Evolutionary conservation across 2,797 vertebrate species (phyloP), one percentile per base, ranked within the genome.

Genomic region (Eutrigla gurnardus): DNA sequence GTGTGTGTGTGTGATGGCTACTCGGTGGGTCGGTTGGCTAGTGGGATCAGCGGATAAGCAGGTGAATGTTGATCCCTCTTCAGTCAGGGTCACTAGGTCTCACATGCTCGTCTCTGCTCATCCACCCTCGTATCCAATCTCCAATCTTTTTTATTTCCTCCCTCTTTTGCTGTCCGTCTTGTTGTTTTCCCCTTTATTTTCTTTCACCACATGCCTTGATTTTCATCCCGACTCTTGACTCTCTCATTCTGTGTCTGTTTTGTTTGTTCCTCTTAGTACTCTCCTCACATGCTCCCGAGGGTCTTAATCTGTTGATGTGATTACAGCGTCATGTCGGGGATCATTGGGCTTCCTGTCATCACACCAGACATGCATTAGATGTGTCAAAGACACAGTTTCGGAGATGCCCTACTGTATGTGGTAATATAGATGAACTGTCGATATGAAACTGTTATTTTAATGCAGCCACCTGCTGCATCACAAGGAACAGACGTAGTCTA

Each of bases 31-130:
- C 6, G 49, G 60, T 65, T 69, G 40, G 57, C 11, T 25, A 7
- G 57, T 70, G 47, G 69, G 73, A 80, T 88, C 82, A 88, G 78
- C 43, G 71, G 73, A 77, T 88, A 84, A 88, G 79, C 75, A 62
- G 65, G 68, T 59, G 68, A 65, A 58, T 35, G 74, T 76, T 77
- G 66, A 85, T 84, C 77, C 62, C 55, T 62, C 54, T 54, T 15
- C 36, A 14, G 59, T 74, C 66, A 9, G 58, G 65, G 60, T 83
- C 61, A 80, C 12, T 33, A 42, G 66, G 35, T 25, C 43, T 40
- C 59, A 71, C 77, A 8, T 80, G 82, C 64, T 61, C 4, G 0
- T 65, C 61, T 59, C 64, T 37, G 4, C 57, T 73, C 10, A 0
- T 45, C 4, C 53, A 1, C 47, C 11, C 39, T 49, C 12, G 10